phyloP scores from a whole-genome alignment of 2,113 vertebrate species.

The Sterrhoptilus dennistouni region DNA sequence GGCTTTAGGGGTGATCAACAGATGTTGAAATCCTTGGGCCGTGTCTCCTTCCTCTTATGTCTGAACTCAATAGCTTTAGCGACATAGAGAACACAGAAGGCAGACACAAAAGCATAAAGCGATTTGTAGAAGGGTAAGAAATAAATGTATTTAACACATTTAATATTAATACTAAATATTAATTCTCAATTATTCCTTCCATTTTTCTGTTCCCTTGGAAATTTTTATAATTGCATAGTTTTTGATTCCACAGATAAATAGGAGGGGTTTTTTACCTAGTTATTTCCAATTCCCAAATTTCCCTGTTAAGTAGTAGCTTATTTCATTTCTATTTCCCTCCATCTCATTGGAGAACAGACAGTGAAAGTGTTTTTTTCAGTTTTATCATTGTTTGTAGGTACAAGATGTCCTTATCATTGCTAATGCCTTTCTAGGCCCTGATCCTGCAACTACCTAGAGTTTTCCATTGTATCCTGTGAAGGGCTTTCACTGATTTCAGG shows the following conservation, averaged over 20 bases:
- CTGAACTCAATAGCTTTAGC: neutral
- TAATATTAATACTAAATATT: neutral
- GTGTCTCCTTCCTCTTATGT: neutral
- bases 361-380: neutral
- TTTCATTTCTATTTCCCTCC: neutral
- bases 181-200: neutral
- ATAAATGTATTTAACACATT: neutral
- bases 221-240: neutral
- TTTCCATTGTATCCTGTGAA: neutral
- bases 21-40: neutral
- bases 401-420: neutral
- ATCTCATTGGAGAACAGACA: neutral
- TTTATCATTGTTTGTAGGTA: neutral
- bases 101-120: neutral
- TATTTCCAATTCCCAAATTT: neutral
- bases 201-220: neutral
- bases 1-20: neutral
- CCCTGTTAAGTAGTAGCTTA: neutral
- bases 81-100: neutral
- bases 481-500: neutral
- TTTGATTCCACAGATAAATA: neutral
- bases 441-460: neutral
- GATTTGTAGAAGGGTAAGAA: neutral
- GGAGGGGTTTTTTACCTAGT: neutral
- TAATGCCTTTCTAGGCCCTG: neutral